Percentiles rank a stretch among this genome's conserved stretches.
These are phyloP conservation scores for Nothobranchius kuhntae DNA, from an alignment of 2,113 vertebrate genomes.

Conservation along the genomic window DNA sequence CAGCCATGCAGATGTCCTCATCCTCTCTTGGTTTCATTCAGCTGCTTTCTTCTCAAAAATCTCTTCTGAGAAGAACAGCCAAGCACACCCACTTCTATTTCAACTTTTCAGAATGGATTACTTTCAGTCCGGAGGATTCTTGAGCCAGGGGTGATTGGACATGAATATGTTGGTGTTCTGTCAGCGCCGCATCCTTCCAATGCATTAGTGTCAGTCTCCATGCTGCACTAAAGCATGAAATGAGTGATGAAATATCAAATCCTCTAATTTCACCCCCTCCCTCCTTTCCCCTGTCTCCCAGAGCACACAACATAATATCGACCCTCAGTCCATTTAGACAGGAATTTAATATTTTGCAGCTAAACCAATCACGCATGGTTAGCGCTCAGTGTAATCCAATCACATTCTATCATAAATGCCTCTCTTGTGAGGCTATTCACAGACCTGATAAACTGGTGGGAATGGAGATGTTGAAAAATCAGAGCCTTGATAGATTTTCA, in stretches of 20 bases:
- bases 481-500: conserved; percentile 77
- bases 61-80: conserved; percentile 56
- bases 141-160: conserved; percentile 65
- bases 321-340: conserved; percentile 73
- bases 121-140: conserved; percentile 50
- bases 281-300: conserved; percentile 39
- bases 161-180: conserved; percentile 67
- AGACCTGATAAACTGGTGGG: conserved; percentile 74
- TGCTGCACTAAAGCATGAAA: conserved; percentile 70
- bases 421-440: conserved; percentile 65
- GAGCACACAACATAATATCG: conserved; percentile 69
- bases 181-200: conserved; percentile 63
- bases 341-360: conserved; percentile 81
- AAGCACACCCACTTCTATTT: conserved; percentile 59
- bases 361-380: conserved; percentile 80
- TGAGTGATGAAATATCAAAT: conserved; percentile 81
- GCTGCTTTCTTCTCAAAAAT: conserved; percentile 53
- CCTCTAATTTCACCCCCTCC: conserved; percentile 44
- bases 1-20: conserved; percentile 1
- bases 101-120: conserved; percentile 65
- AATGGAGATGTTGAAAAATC: conserved; percentile 76
- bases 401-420: conserved; percentile 70
- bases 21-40: conserved; percentile 43
- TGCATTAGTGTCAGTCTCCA: conserved; percentile 76
- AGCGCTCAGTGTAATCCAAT: conserved; percentile 79